Conservation (phyloP, 2,888 invertebrate species). For the Drosophila paramelanica region DNA sequence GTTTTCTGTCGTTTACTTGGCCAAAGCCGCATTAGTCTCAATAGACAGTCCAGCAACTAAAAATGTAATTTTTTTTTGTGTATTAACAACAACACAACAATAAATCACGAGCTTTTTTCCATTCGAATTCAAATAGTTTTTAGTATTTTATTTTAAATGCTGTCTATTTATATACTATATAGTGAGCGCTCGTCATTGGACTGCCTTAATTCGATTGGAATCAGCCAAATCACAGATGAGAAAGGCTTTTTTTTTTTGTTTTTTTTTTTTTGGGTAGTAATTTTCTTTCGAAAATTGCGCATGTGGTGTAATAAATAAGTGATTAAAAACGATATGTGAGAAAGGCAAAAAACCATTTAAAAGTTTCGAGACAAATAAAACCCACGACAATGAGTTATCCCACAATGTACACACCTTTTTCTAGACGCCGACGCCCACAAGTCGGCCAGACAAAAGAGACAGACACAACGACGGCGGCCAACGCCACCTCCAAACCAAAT, state of each 20-base stretch:
- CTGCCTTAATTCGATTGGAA: conserved; percentile 34
- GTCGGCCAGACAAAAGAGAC: conserved; percentile 8
- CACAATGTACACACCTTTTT: conserved; percentile 42
- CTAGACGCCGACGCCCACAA: conserved; percentile 17
- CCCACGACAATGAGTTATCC: conserved; percentile 26
- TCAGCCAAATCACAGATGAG: neutral
- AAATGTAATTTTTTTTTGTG: neutral
- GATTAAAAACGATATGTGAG: conserved; percentile 53
- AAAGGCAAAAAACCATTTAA: conserved; percentile 24
- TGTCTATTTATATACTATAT: neutral
- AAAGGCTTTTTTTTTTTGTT: conserved; percentile 11
- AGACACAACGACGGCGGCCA: conserved; percentile 14
- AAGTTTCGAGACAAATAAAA: conserved; percentile 19
- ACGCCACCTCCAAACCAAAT: conserved; percentile 23
- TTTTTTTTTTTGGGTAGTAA: neutral
- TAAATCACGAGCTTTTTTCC: conserved; percentile 1
- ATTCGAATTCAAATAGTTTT: conserved; percentile 7
- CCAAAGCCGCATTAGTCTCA: neutral
- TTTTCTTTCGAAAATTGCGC: conserved; percentile 42
- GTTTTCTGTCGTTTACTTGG: neutral
- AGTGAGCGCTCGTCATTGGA: too few relatives aligned
- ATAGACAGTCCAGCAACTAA: neutral
- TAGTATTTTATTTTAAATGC: conserved; percentile 23
- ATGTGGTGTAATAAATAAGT: conserved; percentile 50
- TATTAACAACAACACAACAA: neutral